Conservation (phyloP, 2,888 invertebrate species). For the Coelogynopora nodosa region DNA sequence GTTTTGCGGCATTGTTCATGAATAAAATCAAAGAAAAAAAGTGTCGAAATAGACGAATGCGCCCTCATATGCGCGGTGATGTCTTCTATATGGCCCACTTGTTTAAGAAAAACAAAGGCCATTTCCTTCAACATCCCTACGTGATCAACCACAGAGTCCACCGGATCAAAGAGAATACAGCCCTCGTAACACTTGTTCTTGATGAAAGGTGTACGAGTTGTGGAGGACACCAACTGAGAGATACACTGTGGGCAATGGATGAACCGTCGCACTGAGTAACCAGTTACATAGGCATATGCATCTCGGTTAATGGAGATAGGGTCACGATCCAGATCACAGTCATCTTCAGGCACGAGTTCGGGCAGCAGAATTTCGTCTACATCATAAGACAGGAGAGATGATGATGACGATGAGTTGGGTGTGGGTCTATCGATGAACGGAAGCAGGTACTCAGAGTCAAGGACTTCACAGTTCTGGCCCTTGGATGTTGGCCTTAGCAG, state of each 20-base stretch:
- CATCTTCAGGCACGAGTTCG: not conserved
- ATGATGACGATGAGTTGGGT: not conserved
- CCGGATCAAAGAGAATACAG: not conserved
- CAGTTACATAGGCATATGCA: conserved; percentile 12
- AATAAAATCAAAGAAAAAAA: not conserved
- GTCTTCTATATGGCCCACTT: not conserved
- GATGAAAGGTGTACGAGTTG: not conserved
- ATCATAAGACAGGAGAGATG: not conserved
- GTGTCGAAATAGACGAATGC: not conserved
- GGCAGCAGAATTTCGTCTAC: not conserved
- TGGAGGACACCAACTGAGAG: not conserved
- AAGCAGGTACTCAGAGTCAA: not conserved
- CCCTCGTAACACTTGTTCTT: not conserved
- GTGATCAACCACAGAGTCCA: not conserved
- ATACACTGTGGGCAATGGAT: not conserved
- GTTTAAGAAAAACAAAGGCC: not conserved
- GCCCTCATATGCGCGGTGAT: not conserved
- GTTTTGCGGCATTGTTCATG: not conserved
- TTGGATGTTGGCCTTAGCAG: not conserved
- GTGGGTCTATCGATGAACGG: not conserved
- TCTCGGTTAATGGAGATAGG: not conserved
- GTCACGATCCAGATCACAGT: not conserved
- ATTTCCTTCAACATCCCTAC: not conserved
- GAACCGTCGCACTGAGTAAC: not conserved
- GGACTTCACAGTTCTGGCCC: not conserved